A percentile compares a stretch with the other conserved stretches of the same genome.
Evolutionary conservation across 2,888 invertebrate genomes (phyloP).

Genomic region (Torymus texanus): DNA sequence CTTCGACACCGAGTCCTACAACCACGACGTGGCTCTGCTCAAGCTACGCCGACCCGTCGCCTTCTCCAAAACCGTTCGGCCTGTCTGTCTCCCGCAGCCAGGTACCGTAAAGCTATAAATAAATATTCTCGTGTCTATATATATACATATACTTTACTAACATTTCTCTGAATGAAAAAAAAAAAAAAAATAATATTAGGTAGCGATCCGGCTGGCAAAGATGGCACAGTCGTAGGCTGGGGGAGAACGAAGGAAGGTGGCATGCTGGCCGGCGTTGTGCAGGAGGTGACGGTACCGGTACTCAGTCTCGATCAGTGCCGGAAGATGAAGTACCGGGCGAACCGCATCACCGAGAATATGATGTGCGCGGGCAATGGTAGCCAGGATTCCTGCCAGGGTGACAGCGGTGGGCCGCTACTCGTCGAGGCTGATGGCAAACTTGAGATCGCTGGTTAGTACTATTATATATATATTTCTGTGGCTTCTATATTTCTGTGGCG

Average conservation of each 20-base stretch:
- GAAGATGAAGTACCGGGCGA: slow-evolving; percentile 88
- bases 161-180: no score
- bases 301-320: slow-evolving; percentile 86
- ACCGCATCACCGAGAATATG: slow-evolving; percentile 90
- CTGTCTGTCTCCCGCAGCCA: slow-evolving; percentile 83
- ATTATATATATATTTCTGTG: no score
- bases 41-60: slow-evolving; percentile 86
- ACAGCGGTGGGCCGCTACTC: slow-evolving; percentile 89
- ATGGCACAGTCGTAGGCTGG: slow-evolving; percentile 91
- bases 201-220: slow-evolving; percentile 82
- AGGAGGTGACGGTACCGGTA: slow-evolving; percentile 91
- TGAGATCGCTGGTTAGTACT: slow-evolving; percentile 83
- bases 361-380: slow-evolving; percentile 88
- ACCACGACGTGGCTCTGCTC: slow-evolving; percentile 89
- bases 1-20: slow-evolving; percentile 90
- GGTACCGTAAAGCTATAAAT: slow-evolving; percentile 50
- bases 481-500: no score
- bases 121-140: no score
- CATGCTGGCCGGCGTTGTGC: slow-evolving; percentile 85
- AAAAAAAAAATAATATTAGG: slow-evolving; percentile 68
- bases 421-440: slow-evolving; percentile 85
- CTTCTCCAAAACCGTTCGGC: slow-evolving; percentile 85
- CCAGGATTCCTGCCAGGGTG: slow-evolving; percentile 92
- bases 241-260: slow-evolving; percentile 90
- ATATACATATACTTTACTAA: no score